phyloP scores from a whole-genome alignment of 2,113 vertebrate species.

The Odontesthes bonariensis region DNA sequence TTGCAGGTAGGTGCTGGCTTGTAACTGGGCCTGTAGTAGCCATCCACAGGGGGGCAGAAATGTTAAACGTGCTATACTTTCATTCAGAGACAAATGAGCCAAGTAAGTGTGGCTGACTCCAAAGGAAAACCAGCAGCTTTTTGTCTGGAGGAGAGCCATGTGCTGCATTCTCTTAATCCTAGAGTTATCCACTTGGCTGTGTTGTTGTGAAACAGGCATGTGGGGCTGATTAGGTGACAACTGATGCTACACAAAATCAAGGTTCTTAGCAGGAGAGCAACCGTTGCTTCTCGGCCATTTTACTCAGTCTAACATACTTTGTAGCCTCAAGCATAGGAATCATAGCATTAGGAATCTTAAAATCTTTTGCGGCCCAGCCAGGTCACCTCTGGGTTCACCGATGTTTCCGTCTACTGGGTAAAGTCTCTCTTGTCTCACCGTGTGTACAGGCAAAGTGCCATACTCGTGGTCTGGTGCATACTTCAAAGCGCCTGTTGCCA shows the following conservation, averaged over 20 bases:
- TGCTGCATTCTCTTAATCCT: conserved; percentile 33
- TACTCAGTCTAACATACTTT: conserved; percentile 57
- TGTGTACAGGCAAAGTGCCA: conserved; percentile 57
- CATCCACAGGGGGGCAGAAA: conserved; percentile 41
- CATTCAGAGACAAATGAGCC: conserved; percentile 57
- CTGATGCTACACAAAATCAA: conserved; percentile 56
- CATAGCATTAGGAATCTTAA: conserved; percentile 61
- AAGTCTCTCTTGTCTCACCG: conserved; percentile 41
- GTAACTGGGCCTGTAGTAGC: conserved; percentile 22
- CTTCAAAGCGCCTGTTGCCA: conserved; percentile 62
- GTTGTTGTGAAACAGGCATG: conserved; percentile 70
- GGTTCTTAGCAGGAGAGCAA: conserved; percentile 42
- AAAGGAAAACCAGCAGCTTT: conserved; percentile 52
- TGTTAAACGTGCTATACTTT: conserved; percentile 38
- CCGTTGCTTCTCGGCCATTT: conserved; percentile 66
- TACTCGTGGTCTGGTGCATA: conserved; percentile 66
- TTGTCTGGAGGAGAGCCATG: conserved; percentile 53
- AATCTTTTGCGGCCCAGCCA: conserved; percentile 46
- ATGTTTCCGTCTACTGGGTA: conserved; percentile 40
- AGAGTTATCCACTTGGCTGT: conserved; percentile 39
- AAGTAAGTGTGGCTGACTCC: conserved; percentile 53
- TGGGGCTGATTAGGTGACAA: conserved; percentile 70
- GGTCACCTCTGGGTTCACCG: conserved; percentile 55
- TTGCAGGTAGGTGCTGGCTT: conserved; percentile 9
- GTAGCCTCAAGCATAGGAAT: conserved; percentile 62